Evolutionary conservation across 2,113 vertebrate genomes (phyloP).

Genomic region (Hydropotes inermis): DNA sequence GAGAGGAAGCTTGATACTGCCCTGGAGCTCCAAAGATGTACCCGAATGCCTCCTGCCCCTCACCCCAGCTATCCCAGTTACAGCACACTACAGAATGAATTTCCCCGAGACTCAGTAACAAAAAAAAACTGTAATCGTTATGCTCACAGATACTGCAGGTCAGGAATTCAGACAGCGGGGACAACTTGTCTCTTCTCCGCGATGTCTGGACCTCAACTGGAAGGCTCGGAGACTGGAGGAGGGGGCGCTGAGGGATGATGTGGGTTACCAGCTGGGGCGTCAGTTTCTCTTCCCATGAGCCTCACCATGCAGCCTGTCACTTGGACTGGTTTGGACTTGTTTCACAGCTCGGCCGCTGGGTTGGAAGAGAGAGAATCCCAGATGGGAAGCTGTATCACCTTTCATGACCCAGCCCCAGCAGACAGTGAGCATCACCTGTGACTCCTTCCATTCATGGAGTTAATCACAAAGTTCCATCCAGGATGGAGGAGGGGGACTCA

Average conservation of each 20-base stretch:
- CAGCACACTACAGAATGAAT: not conserved
- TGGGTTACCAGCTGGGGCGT: not conserved
- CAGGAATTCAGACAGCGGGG: not conserved
- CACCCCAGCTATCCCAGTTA: not conserved
- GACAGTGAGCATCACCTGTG: not conserved
- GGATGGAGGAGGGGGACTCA: not conserved
- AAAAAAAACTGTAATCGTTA: not conserved
- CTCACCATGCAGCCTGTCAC: not conserved
- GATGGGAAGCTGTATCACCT: not conserved
- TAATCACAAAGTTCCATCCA: not conserved
- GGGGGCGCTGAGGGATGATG: not conserved
- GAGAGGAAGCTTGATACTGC: not conserved
- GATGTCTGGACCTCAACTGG: not conserved
- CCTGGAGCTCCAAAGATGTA: not conserved
- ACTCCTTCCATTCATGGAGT: not conserved
- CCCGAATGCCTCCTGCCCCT: not conserved
- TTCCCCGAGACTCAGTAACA: not conserved
- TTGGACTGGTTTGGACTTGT: not conserved
- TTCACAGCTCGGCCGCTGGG: not conserved
- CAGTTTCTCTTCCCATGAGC: not conserved
- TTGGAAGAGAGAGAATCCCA: not conserved
- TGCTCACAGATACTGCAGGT: not conserved
- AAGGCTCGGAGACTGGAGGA: not conserved
- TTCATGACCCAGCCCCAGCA: not conserved
- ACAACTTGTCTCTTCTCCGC: not conserved